Conservation (phyloP, 35 echinoderm and acorn worm genomes). For the Eucidaris tribuloides region DNA sequence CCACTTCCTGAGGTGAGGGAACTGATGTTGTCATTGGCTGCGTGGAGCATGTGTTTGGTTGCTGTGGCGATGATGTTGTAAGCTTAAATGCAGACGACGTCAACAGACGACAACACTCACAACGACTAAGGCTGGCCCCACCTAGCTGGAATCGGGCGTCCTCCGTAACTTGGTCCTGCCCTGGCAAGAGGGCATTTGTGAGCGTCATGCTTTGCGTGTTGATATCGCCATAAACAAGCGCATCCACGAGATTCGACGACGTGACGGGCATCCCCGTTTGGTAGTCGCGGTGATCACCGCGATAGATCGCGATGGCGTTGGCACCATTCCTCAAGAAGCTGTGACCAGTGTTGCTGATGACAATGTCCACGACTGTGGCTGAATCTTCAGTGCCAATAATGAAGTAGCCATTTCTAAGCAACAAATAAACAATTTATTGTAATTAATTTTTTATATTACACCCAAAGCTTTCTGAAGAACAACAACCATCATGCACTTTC, state of each 20-base stretch:
- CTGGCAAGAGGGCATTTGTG: slow-evolving; percentile 14
- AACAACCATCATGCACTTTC: too few species aligned
- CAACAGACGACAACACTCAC: slow-evolving; percentile 40
- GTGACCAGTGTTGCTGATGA: not conserved
- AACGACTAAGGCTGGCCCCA: slow-evolving; percentile 63
- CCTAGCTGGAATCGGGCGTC: slow-evolving; percentile 39
- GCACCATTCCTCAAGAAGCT: slow-evolving; percentile 37
- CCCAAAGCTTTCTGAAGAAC: too few species aligned
- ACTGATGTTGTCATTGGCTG: not conserved
- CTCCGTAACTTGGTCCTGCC: slow-evolving; percentile 54
- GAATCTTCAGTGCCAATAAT: slow-evolving; percentile 20
- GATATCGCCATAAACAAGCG: slow-evolving; percentile 53
- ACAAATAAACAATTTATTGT: not conserved
- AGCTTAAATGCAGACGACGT: slow-evolving; percentile 47
- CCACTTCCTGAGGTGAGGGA: not conserved
- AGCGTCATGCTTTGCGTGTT: slow-evolving; percentile 23
- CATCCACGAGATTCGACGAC: slow-evolving; percentile 59
- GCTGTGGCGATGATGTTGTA: slow-evolving; percentile 39
- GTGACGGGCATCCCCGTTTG: slow-evolving; percentile 33
- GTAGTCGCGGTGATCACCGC: slow-evolving; percentile 35
- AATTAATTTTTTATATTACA: too few species aligned
- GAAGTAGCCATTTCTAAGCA: slow-evolving; percentile 67
- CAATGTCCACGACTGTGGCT: not conserved
- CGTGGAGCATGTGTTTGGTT: slow-evolving; percentile 50
- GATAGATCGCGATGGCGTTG: slow-evolving; percentile 77